These are phyloP conservation scores for Zaprionus ornatus DNA, from an alignment of 1,140 invertebrate species.

Conservation along the genomic window DNA sequence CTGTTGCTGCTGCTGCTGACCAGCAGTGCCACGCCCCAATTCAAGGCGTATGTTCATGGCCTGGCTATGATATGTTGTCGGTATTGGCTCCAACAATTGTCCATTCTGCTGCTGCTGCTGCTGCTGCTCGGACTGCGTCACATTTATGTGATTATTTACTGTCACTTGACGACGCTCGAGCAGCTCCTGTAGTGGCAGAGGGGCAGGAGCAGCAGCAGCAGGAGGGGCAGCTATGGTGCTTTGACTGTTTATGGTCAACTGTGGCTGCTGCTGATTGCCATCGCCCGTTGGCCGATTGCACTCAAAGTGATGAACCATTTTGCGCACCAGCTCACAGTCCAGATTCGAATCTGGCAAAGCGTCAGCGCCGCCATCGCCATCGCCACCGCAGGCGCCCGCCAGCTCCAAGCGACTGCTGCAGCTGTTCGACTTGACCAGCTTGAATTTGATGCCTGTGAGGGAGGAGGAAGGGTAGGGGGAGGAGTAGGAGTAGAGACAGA, in stretches of 20 bases:
- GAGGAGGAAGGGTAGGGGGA: not conserved
- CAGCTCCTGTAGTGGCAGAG: conserved; percentile 2
- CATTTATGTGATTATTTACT: conserved; percentile 83
- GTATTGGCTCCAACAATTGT: conserved; percentile 36
- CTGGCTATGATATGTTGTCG: conserved; percentile 61
- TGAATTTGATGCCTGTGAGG: conserved; percentile 88
- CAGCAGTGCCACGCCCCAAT: conserved; percentile 21
- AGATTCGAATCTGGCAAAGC: not conserved
- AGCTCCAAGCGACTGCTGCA: conserved; percentile 92
- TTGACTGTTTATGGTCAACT: conserved; percentile 73
- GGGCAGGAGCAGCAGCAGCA: not conserved
- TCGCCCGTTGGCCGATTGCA: conserved; percentile 40
- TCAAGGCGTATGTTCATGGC: conserved; percentile 76
- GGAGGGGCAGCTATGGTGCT: conserved; percentile 20
- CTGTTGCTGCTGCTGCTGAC: conserved; percentile 46
- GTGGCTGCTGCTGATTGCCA: conserved; percentile 20
- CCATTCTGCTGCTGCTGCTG: conserved; percentile 9
- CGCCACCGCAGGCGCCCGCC: conserved; percentile 86
- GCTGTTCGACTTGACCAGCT: conserved; percentile 92
- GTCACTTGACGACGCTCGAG: conserved; percentile 64
- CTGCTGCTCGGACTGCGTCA: conserved; percentile 32
- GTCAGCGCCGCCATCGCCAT: conserved; percentile 65
- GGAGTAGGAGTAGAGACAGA: not conserved
- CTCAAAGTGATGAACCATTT: conserved; percentile 81
- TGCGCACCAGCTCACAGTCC: conserved; percentile 71